phyloP scores from a whole-genome alignment of 2,797 vertebrate genomes.

The Myiotriccus ornatus region DNA sequence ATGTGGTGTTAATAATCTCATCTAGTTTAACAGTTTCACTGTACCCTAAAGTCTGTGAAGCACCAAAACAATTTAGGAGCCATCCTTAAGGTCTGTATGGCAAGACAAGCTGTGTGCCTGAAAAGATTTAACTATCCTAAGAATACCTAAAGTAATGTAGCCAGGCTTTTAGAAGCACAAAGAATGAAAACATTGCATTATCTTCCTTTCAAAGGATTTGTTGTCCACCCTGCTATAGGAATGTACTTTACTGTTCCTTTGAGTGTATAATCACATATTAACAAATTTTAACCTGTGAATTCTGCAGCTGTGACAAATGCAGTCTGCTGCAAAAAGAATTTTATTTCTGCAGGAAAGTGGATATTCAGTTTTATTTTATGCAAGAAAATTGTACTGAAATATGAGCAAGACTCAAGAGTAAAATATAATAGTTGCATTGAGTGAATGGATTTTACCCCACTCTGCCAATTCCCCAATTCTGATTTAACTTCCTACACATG shows the following conservation, averaged over 20 bases:
- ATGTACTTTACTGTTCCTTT: neutral
- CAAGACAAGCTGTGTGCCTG: neutral
- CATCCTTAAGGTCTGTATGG: neutral
- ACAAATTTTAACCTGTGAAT: neutral
- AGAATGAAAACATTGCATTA: neutral
- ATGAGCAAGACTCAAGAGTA: neutral
- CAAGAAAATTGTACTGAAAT: neutral
- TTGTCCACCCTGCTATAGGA: neutral
- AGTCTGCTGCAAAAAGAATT: neutral
- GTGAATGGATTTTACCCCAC: neutral
- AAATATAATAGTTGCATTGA: neutral
- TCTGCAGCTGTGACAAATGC: neutral
- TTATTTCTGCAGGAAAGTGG: neutral
- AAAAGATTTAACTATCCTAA: neutral
- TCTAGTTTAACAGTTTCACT: neutral
- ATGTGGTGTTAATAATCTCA: neutral
- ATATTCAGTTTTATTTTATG: neutral
- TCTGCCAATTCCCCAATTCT: neutral
- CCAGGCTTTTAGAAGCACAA: neutral
- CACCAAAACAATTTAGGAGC: neutral
- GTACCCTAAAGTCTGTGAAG: neutral
- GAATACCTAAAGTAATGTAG: neutral
- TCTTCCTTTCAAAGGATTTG: neutral
- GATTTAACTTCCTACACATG: neutral
- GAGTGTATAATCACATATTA: neutral